These are phyloP conservation scores for Poeciliopsis occidentalis DNA, from an alignment of 2,113 vertebrate species.

Conservation along the genomic window DNA sequence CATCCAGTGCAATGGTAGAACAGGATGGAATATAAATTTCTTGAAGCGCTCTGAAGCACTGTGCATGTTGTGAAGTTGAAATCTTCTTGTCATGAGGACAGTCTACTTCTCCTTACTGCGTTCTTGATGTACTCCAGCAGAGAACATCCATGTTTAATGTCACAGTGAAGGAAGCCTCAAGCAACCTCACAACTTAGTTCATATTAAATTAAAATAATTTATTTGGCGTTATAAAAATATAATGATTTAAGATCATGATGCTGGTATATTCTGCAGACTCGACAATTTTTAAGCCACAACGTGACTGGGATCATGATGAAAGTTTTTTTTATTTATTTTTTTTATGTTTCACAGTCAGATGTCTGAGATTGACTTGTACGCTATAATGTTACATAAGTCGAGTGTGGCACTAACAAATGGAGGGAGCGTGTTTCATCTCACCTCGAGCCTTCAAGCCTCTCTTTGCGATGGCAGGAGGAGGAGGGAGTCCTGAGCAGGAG, in stretches of 20 bases:
- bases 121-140: not conserved
- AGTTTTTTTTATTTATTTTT: conserved; percentile 1
- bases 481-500: conserved; percentile 63
- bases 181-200: not conserved
- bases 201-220: not conserved
- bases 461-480: conserved; percentile 61
- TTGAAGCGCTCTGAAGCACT: not conserved
- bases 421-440: conserved; percentile 36
- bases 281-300: not conserved
- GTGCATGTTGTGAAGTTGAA: not conserved
- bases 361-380: not conserved
- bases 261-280: not conserved
- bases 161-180: not conserved
- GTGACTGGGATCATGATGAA: not conserved
- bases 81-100: not conserved
- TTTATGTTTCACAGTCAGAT: not conserved
- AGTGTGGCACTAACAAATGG: not conserved
- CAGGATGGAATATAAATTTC: not conserved
- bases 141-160: not conserved
- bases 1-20: not conserved
- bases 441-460: conserved; percentile 62
- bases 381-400: conserved; percentile 1
- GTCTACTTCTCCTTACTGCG: not conserved
- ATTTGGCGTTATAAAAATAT: not conserved
- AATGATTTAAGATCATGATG: not conserved